Percentiles rank a stretch among this genome's conserved stretches.
Evolutionary conservation across 2,888 invertebrate genomes (phyloP).

Genomic region (Galerucella pusilla): DNA sequence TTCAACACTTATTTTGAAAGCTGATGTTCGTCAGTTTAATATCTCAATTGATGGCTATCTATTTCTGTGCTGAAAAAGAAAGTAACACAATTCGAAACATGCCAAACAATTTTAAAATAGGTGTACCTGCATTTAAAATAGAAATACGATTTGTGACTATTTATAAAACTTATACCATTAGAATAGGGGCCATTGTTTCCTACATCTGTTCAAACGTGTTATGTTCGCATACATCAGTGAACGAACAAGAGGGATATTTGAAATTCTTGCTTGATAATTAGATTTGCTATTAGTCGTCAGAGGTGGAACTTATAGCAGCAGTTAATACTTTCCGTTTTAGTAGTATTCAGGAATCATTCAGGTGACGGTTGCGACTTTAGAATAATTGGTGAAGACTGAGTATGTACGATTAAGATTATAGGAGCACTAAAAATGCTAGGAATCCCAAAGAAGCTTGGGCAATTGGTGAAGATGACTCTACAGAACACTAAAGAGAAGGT

Average conservation of each 20-base stretch:
- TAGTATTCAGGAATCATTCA: no score
- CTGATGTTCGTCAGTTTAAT: constrained; percentile 26
- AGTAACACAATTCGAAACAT: constrained; percentile 33
- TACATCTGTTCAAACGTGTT: constrained; percentile 37
- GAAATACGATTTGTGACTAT: constrained; percentile 41
- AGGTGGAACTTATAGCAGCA: background rate
- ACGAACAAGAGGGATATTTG: background rate
- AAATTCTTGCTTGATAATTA: background rate
- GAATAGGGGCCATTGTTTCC: constrained; percentile 44
- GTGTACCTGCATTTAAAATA: constrained; percentile 30
- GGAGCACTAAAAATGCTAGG: no score
- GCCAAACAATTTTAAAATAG: constrained; percentile 29
- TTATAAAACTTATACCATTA: constrained; percentile 38
- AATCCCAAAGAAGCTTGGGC: no score
- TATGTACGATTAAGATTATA: no score
- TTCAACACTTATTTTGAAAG: constrained; percentile 28
- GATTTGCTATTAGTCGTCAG: background rate
- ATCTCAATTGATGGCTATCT: constrained; percentile 35
- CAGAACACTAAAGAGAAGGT: no score
- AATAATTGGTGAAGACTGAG: no score
- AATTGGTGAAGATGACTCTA: no score
- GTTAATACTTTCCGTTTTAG: no score
- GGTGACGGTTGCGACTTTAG: no score
- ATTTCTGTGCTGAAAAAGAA: constrained; percentile 30
- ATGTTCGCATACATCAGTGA: constrained; percentile 8